Conservation (phyloP, 37 sponge, comb jelly and placozoan genomes). For the Hexactinellida sp. region DNA sequence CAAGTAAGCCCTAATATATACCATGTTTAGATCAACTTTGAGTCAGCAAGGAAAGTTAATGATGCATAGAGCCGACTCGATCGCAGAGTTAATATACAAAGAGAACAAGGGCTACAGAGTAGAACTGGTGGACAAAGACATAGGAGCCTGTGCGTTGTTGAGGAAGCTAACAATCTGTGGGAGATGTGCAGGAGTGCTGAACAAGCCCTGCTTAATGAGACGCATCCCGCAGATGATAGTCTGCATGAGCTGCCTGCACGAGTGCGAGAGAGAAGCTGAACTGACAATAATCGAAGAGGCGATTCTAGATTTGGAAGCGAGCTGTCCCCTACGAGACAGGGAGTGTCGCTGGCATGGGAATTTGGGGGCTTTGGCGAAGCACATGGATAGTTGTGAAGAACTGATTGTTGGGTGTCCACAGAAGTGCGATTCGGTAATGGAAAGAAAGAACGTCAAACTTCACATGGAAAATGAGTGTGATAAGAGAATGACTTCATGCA, state of each 20-base stretch:
- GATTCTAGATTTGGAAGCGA: not conserved
- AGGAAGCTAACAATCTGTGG: not conserved
- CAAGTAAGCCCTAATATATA: too few species aligned
- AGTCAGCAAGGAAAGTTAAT: too few species aligned
- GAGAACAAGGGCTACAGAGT: not conserved
- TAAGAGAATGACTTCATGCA: not conserved
- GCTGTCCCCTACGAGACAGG: not conserved
- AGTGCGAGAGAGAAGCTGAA: not conserved
- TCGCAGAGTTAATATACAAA: not conserved
- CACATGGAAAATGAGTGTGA: not conserved
- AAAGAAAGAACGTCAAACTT: not conserved
- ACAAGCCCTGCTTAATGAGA: not conserved
- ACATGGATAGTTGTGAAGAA: not conserved
- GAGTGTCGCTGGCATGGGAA: not conserved
- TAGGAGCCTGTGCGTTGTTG: not conserved
- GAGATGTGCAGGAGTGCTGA: not conserved
- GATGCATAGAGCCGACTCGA: not conserved
- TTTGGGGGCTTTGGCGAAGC: not conserved
- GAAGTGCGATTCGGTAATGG: not conserved
- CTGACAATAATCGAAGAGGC: not conserved
- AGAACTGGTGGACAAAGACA: not conserved
- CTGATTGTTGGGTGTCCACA: not conserved
- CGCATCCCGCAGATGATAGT: not conserved
- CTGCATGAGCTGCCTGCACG: not conserved
- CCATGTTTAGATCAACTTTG: too few species aligned